Percentiles rank a stretch among this genome's conserved stretches.
These are phyloP conservation scores for Micrasema minimum DNA, from an alignment of 1,140 invertebrate genomes.

Conservation along the genomic window DNA sequence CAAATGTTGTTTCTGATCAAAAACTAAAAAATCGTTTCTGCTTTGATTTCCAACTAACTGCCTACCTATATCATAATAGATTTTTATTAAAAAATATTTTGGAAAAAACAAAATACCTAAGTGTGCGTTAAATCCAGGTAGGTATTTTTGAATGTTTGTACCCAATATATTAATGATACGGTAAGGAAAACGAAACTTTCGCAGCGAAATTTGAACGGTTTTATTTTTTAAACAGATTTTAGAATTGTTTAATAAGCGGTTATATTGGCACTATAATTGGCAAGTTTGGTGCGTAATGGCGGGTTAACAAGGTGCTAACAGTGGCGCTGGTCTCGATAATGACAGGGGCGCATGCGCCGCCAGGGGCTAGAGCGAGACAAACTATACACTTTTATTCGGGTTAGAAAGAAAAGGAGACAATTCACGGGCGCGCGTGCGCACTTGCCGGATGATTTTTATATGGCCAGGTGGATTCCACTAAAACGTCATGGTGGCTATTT, in stretches of 20 bases:
- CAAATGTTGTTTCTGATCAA: too few relatives aligned
- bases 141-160: too few relatives aligned
- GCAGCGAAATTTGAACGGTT: slow-evolving; percentile 4
- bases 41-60: too few relatives aligned
- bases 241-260: slow-evolving; percentile 26
- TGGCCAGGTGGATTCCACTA: slow-evolving; percentile 22
- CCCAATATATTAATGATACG: too few relatives aligned
- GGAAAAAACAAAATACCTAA: too few relatives aligned
- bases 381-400: not conserved
- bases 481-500: not conserved
- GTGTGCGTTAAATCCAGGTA: too few relatives aligned
- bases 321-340: slow-evolving; percentile 37
- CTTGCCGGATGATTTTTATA: not conserved
- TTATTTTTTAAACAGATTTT: not conserved
- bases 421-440: not conserved
- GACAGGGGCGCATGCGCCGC: slow-evolving; percentile 42
- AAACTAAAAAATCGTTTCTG: too few relatives aligned
- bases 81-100: too few relatives aligned
- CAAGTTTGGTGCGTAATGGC: slow-evolving; percentile 31
- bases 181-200: too few relatives aligned
- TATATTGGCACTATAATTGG: slow-evolving; percentile 36
- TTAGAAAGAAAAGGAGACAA: not conserved
- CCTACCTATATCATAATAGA: too few relatives aligned
- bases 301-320: slow-evolving; percentile 47
- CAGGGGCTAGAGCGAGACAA: slow-evolving; percentile 2